Evolutionary conservation across 1,140 invertebrate genomes (phyloP), one percentile per base, ranked within the genome.

Genomic region (Brachionus manjavacas): DNA sequence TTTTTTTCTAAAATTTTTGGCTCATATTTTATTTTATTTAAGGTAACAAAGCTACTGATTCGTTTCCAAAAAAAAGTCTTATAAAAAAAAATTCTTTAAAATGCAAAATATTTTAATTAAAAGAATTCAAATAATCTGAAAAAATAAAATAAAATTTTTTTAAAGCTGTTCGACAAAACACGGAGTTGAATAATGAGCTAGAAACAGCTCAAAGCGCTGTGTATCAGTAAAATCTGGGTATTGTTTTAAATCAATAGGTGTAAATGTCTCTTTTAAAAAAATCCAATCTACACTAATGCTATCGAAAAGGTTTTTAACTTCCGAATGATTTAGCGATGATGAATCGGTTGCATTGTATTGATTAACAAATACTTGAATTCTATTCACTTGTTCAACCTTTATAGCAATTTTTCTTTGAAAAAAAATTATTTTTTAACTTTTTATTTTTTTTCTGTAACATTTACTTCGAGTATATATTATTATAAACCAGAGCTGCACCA

Each of bases 141-240:
- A 31, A 66, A 66, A 20, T n/a, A 66, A 66, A 23, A 4, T 11
- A 66, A 35, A 39, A 39, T 16, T 0, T 6, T 43, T 76, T 28
- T 49, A 76, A 76, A 76, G 7, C 20, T 76, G 41, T 9, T 76
- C 20, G 23, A 76, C 72, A 49, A 76, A 49, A 49, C 52, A 4
- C 12, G 72, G 23, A 12, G 79, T 81, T 11, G 79, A 81, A 16
- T 64, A 81, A 41, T 81, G 52, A 28, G 79, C 79, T 35, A 81
- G 43, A n/a, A 60, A 64, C 4, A 81, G 25, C 52, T 81, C 79
- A 25, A 81, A 81, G n/a, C 60, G 55, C 8, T 81, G 79, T 16
- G 64, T 64, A 11, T 64, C 64, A 64, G 79, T 64, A 60, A 68
- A 81, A 43, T 46, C 79, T n/a, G 79, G 79, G 43, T 81, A 81